These are phyloP conservation scores for Melipona beecheii DNA, from an alignment of 2,888 invertebrate species.

Conservation along the genomic window DNA sequence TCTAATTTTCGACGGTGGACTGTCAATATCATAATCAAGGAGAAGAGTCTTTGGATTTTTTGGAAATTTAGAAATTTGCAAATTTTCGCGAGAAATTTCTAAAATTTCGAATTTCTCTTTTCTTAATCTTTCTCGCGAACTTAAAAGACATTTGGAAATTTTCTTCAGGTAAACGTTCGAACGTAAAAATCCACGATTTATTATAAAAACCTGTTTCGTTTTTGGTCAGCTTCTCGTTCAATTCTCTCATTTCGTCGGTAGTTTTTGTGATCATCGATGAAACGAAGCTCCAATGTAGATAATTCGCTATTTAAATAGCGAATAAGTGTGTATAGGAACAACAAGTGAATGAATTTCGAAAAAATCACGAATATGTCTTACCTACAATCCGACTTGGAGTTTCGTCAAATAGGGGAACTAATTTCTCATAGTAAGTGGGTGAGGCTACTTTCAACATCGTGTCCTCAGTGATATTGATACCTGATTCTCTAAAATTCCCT, in stretches of 20 bases:
- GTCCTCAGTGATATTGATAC: neutral
- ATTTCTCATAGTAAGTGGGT: neutral
- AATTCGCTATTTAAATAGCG: neutral
- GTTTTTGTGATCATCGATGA: neutral
- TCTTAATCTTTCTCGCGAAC: neutral
- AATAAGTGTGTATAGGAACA: no score
- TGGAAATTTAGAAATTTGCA: neutral
- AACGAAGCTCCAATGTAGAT: slow-evolving; percentile 20
- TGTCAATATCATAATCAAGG: neutral
- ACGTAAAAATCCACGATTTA: neutral
- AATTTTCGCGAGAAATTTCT: neutral
- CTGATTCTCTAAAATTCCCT: neutral
- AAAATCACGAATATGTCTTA: neutral
- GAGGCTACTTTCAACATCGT: neutral
- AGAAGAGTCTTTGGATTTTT: neutral
- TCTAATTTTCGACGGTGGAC: no score
- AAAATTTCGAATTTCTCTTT: neutral
- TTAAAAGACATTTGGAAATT: neutral
- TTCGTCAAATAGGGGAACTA: neutral
- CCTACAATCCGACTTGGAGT: slow-evolving; percentile 2
- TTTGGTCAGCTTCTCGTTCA: neutral
- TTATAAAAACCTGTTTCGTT: neutral
- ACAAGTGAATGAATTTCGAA: neutral
- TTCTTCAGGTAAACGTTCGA: no score
- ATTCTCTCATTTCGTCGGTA: slow-evolving; percentile 13